Evolutionary conservation across 2,797 vertebrate genomes (phyloP), one percentile per base, ranked within the genome.

Genomic region (Fistularia commersonii): DNA sequence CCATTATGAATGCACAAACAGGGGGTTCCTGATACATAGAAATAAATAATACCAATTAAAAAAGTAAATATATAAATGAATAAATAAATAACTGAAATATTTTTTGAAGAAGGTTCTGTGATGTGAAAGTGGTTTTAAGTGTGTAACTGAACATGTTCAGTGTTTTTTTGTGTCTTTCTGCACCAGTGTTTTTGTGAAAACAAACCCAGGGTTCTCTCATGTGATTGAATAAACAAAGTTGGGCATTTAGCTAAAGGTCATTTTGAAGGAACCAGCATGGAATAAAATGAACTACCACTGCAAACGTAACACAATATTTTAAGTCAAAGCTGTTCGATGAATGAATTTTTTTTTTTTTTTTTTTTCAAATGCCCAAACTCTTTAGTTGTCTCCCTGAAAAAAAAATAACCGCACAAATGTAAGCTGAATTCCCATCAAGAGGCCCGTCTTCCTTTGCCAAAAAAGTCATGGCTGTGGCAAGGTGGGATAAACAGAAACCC

Each of bases 171-270:
- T 36, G 12, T 4, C 5, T 37, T 43, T 54, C 48, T 44, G 43
- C 36, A 51, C 57, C 65, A 62, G 64, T 85, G 84, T 81, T 83
- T 78, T 54, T 59, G 57, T 79, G 64, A 75, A 77, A 58, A 77
- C 81, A 84, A 33, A 59, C 40, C 47, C 61, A 60, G 41, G 34
- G 46, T 61, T 48, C 54, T 59, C 47, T 31, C 56, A 61, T 84
- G 83, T 84, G 75, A 76, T 77, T 69, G 76, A 81, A 74, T 85
- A 85, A 88, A 87, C 73, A 83, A 48, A 46, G 53, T 36, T 23
- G 23, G 23, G 2, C 23, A 23, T 23, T 23, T 71, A 66, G 48
- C 57, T 63, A 74, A 82, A 79, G 79, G 82, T 85, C 78, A 76
- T 49, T 38, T 63, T 44, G 51, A 66, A 69, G 23, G 51, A 52